Percentiles rank a stretch among this genome's conserved stretches.
These are phyloP conservation scores for Pseudorhiza aurosa DNA, from an alignment of 30 jellyfish, hydroid and myxozoan species.

Conservation along the genomic window DNA sequence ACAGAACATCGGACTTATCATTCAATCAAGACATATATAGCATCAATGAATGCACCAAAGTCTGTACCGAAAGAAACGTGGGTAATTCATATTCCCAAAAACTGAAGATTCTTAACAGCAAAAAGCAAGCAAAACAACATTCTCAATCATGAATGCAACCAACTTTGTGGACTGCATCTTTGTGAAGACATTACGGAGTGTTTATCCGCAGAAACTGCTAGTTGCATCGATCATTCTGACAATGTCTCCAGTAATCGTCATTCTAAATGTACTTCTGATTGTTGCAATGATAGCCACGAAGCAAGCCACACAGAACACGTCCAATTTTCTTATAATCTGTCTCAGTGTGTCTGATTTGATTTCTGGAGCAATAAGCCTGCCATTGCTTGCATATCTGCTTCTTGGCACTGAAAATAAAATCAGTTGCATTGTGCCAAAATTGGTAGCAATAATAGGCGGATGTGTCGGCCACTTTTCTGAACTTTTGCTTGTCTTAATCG, in stretches of 20 bases:
- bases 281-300: slow-evolving; percentile 6
- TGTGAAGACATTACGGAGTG: too few species aligned
- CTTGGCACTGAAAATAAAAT: background rate
- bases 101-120: too few species aligned
- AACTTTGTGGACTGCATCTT: too few species aligned
- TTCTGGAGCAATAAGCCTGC: background rate
- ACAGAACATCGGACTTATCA: too few species aligned
- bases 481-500: background rate
- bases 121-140: too few species aligned
- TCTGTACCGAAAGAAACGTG: too few species aligned
- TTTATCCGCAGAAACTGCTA: background rate
- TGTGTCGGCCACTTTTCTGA: background rate
- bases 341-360: background rate
- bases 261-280: background rate
- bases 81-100: too few species aligned
- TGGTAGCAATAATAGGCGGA: background rate
- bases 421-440: background rate
- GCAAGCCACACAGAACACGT: slow-evolving; percentile 4
- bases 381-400: background rate
- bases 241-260: background rate
- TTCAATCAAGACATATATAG: too few species aligned
- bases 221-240: background rate
- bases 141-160: too few species aligned
- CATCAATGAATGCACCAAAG: too few species aligned
- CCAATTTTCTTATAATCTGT: background rate